Percentiles rank a stretch among this genome's conserved stretches.
These are phyloP conservation scores for Rhodinocichla rosea DNA, from an alignment of 2,113 vertebrate genomes.

Conservation along the genomic window DNA sequence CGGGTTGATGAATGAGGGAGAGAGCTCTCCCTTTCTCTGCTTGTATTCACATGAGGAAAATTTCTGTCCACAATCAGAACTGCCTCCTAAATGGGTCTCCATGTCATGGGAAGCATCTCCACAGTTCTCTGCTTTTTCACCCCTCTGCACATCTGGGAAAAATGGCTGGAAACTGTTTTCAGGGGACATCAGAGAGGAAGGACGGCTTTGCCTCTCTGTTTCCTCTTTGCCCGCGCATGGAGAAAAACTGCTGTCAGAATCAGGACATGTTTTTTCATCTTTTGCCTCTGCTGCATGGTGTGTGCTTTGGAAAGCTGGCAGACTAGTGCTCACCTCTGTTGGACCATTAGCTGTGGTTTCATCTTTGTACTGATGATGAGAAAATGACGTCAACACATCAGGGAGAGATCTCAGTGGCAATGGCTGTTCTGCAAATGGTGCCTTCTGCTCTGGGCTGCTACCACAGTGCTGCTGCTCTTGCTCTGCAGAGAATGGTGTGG, in stretches of 20 bases:
- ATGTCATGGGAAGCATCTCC: slow-evolving; percentile 75
- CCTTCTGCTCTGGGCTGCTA: slow-evolving; percentile 18
- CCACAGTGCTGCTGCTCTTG: slow-evolving; percentile 22
- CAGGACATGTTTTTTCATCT: slow-evolving; percentile 45
- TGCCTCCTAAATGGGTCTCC: slow-evolving; percentile 64
- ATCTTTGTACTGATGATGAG: slow-evolving; percentile 43
- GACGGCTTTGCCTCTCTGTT: slow-evolving; percentile 78
- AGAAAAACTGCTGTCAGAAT: slow-evolving; percentile 41
- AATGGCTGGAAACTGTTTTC: slow-evolving; percentile 77
- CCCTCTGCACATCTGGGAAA: slow-evolving; percentile 66
- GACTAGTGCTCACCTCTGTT: slow-evolving; percentile 76
- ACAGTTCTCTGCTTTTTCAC: slow-evolving; percentile 60
- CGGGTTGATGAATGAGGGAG: slow-evolving; percentile 94
- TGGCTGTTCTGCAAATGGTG: slow-evolving; percentile 34
- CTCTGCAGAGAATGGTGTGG: background rate
- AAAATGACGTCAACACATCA: slow-evolving; percentile 70
- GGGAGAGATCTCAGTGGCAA: slow-evolving; percentile 40
- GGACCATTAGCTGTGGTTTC: slow-evolving; percentile 80
- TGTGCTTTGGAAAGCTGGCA: slow-evolving; percentile 32
- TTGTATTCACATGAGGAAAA: slow-evolving; percentile 79
- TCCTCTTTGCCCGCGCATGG: slow-evolving; percentile 73
- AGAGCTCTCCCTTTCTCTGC: slow-evolving; percentile 86
- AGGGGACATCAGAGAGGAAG: slow-evolving; percentile 81
- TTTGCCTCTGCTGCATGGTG: slow-evolving; percentile 38
- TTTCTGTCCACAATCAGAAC: slow-evolving; percentile 70